Conservation (phyloP, 2,113 vertebrate species). For the pig (Sus scrofa) region T2T-Sscrofa CM000812.6:219926001-219926500, state of each 20-base stretch:
- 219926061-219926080: too few species aligned
- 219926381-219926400: background rate
- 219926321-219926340: background rate
- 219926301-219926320: background rate
- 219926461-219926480: background rate
- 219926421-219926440: background rate
- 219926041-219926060: too few species aligned
- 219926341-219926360: background rate
- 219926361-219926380: slow-evolving; percentile 1
- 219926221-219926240: background rate
- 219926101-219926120: too few species aligned
- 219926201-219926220: background rate
- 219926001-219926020: too few species aligned
- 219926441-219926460: background rate
- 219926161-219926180: too few species aligned
- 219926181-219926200: too few species aligned
- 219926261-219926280: background rate
- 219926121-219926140: too few species aligned
- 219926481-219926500: background rate
- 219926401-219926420: background rate
- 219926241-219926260: background rate
- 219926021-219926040: too few species aligned
- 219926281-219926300: background rate
- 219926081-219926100: too few species aligned
- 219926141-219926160: too few species aligned